Base-by-base conservation (phyloP, 2,888 invertebrate species). In the Apocheima hispidaria region DNA sequence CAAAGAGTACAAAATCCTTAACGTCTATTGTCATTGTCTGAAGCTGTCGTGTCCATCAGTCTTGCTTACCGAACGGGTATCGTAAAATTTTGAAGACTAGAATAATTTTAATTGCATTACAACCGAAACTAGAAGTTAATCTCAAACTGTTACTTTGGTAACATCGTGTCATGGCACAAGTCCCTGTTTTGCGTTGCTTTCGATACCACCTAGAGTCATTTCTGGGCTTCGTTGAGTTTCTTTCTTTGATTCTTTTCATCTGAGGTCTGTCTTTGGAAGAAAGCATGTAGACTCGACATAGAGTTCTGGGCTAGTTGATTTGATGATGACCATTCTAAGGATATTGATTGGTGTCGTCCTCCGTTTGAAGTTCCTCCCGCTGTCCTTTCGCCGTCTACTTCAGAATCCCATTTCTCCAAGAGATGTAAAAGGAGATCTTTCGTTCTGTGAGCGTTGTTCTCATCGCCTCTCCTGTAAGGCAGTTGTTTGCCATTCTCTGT, bases 281-380 rank as follows among this genome's bases (percentile, higher is more conserved):
- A 97, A 57, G 95, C 96, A 71, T 97, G 96, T 43, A 97, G 93
- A 57, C 97, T 96, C 71, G 96, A 96, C 93, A 97, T 96, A 7
- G 97, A 96, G 72, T 94, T 94, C 77, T 96, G 95, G 35, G 96
- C 96, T 51, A 97, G 88, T 64, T 95, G 94, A 71, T 96, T 96
- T 20, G 95, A 94, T 9, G 96, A 94, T 23, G 95, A 95, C 95
- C 95, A 96, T 74, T 96, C 96, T 51, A 96, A 88, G 26, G 96
- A 96, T 70, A 97, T 94, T 16, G 96, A 96, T 74, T 96, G 95
- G 71, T 96, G 96, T 58, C 90, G 75, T 4, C 88, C 89, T 9
- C 86, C 84, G 49, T 86, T 91, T 0, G 92, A 87, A 1, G 92
- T 92, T 0, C 94, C 94, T 16, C 93, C 93, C 2, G 94, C 91